Evolutionary conservation across 2,888 invertebrate genomes (phyloP).

Genomic region (Ophion obscuratus): DNA sequence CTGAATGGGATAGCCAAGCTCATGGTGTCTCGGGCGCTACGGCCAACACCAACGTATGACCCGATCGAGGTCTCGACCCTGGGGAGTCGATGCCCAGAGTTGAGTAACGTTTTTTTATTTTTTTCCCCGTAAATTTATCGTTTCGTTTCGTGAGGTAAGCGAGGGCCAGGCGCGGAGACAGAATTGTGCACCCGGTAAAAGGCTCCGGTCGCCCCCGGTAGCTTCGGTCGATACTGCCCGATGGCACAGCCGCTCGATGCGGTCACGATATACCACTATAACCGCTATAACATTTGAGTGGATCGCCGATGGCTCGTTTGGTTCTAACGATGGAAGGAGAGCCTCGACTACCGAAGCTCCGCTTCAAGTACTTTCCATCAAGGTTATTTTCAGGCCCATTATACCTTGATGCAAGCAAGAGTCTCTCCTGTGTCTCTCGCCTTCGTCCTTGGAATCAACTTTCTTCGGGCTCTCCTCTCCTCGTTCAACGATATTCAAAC

Average conservation of each 20-base stretch:
- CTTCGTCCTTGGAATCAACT: constrained; percentile 39
- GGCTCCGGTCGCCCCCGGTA: constrained; percentile 48
- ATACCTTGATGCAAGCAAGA: constrained; percentile 44
- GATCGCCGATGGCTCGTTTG: constrained; percentile 65
- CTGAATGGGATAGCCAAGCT: constrained; percentile 29
- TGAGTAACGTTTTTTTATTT: constrained; percentile 53
- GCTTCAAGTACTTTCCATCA: constrained; percentile 55
- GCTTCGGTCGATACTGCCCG: constrained; percentile 64
- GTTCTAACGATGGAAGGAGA: constrained; percentile 55
- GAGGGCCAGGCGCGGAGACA: constrained; percentile 16
- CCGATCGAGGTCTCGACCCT: constrained; percentile 7
- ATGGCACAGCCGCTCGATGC: constrained; percentile 49
- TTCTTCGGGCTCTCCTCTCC: constrained; percentile 7
- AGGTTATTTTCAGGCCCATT: constrained; percentile 61
- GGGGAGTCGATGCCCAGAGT: constrained; percentile 32
- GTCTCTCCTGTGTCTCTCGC: constrained; percentile 20
- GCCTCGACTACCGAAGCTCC: constrained; percentile 37
- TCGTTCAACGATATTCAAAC: constrained; percentile 14
- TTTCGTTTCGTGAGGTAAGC: constrained; percentile 29
- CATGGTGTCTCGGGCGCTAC: constrained; percentile 32
- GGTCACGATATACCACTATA: constrained; percentile 60
- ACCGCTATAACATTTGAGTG: constrained; percentile 64
- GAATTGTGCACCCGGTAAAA: constrained; percentile 59
- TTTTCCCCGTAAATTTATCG: constrained; percentile 46
- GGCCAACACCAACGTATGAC: not conserved